phyloP scores from a whole-genome alignment of 2,113 vertebrate species.

The Austrofundulus limnaeus region DNA sequence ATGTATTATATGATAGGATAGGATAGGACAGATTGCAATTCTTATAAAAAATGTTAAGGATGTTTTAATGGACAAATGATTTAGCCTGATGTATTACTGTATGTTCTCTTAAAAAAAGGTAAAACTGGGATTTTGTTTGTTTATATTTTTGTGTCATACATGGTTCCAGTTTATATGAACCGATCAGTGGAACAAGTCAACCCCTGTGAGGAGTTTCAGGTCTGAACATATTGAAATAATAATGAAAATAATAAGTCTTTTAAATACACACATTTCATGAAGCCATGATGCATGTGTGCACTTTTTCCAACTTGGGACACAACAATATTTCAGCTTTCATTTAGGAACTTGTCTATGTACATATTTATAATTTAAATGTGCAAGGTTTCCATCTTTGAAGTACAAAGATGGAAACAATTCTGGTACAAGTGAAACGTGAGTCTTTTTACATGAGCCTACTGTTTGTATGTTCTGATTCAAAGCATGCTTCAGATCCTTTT shows the following conservation, averaged over 20 bases:
- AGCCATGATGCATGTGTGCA: too few relatives aligned
- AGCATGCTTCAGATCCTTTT: neutral
- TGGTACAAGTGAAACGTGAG: neutral
- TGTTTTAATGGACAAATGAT: neutral
- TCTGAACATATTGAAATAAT: neutral
- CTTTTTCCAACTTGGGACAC: neutral
- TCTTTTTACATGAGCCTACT: neutral
- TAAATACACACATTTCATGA: too few relatives aligned
- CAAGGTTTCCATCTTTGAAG: too few relatives aligned
- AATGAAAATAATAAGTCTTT: too few relatives aligned
- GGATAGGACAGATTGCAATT: neutral
- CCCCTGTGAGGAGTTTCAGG: neutral
- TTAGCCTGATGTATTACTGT: constrained; percentile 5
- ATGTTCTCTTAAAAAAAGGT: neutral
- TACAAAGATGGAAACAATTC: neutral
- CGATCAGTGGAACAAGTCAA: neutral
- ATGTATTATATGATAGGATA: neutral
- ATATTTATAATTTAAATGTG: neutral
- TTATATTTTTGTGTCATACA: neutral
- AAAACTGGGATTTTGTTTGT: neutral
- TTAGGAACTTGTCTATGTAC: neutral
- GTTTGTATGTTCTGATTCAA: neutral
- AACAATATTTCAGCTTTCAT: neutral
- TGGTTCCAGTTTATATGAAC: constrained; percentile 1
- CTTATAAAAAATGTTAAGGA: too few relatives aligned